Conservation (phyloP, 2,113 vertebrate species). For the Sinocyclocheilus anshuiensis region DNA sequence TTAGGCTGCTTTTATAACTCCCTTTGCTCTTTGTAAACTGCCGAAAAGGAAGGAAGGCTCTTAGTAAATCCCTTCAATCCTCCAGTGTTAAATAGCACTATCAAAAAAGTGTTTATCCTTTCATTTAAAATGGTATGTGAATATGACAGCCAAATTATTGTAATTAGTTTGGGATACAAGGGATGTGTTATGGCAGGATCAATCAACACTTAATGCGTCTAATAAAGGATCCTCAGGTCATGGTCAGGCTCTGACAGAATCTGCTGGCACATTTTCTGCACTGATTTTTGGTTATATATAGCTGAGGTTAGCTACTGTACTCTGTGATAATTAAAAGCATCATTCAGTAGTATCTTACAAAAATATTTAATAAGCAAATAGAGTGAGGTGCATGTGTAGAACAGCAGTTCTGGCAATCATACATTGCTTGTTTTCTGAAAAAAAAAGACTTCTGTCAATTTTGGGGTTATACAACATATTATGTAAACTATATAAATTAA, state of each 20-base stretch:
- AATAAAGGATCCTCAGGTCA: too few species aligned
- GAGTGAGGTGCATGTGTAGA: background rate
- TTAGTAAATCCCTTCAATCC: slow-evolving; percentile 49
- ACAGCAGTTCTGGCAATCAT: background rate
- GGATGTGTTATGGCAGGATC: background rate
- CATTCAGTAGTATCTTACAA: background rate
- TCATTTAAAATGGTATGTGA: background rate
- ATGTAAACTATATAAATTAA: too few species aligned
- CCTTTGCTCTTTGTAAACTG: slow-evolving; percentile 40
- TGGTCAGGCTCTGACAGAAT: background rate
- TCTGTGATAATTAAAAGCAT: background rate
- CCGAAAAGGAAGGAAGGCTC: slow-evolving; percentile 39
- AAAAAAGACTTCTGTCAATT: too few species aligned
- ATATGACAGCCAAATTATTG: background rate
- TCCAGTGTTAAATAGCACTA: background rate
- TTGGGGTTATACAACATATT: too few species aligned
- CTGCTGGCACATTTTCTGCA: background rate
- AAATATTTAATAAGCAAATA: background rate
- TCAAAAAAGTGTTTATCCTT: background rate
- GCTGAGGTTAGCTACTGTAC: background rate
- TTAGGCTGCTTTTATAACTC: slow-evolving; percentile 46
- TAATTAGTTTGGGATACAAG: background rate
- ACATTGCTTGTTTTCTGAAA: too few species aligned
- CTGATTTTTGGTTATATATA: background rate
- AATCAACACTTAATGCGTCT: background rate